Percentiles rank a stretch among this genome's conserved stretches.
phyloP scores from a whole-genome alignment of 2,888 invertebrate species.

The Campoplex capitator region DNA sequence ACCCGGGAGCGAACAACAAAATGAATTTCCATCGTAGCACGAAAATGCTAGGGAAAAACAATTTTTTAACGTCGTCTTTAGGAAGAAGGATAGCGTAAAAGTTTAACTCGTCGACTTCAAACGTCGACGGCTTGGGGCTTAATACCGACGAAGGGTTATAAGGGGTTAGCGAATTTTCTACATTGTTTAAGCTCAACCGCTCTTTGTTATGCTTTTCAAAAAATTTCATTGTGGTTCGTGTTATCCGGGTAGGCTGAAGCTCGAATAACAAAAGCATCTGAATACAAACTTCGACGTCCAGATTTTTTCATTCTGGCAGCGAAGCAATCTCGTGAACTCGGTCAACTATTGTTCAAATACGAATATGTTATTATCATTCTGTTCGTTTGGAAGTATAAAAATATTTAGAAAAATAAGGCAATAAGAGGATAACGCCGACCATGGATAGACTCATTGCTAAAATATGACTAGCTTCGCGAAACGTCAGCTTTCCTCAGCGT shows the following conservation, averaged over 20 bases:
- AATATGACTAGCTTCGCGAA: conserved; percentile 62
- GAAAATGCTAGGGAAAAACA: not conserved
- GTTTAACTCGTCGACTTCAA: not conserved
- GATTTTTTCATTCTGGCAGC: not conserved
- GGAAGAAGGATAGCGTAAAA: not conserved
- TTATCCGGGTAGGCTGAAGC: not conserved
- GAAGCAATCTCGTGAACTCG: not conserved
- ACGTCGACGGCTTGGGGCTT: not conserved
- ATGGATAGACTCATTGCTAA: conserved; percentile 12
- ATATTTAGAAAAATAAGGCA: not conserved
- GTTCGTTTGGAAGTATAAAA: not conserved
- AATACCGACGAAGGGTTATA: not conserved
- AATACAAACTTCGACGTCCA: not conserved
- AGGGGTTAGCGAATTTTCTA: conserved; percentile 18
- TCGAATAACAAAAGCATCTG: not conserved
- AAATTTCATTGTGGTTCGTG: not conserved
- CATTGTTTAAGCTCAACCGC: conserved; percentile 5
- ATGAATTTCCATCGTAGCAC: not conserved
- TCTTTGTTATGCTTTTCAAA: not conserved
- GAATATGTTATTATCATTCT: not conserved
- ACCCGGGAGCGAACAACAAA: not conserved
- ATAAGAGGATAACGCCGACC: not conserved
- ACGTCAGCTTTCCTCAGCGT: conserved; percentile 59
- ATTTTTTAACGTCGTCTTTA: not conserved
- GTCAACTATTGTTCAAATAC: not conserved